Conservation (phyloP, 2,797 vertebrate species). For the Sebastes matsubarae region DNA sequence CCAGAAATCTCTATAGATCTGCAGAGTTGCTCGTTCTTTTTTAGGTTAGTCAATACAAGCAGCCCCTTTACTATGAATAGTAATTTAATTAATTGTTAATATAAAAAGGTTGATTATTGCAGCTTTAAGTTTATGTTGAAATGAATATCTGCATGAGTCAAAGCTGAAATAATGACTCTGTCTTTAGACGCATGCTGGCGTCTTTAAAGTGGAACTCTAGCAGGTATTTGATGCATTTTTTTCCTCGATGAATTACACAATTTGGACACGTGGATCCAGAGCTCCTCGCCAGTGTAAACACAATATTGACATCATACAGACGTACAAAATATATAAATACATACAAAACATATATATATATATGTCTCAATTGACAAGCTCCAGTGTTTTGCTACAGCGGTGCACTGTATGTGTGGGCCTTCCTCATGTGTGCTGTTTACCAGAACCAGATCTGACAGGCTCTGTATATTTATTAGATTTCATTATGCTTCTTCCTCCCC, state of each 20-base stretch:
- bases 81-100: neutral
- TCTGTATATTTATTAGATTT: neutral
- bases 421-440: constrained; percentile 1
- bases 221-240: constrained; percentile 14
- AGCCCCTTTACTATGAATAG: neutral
- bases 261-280: constrained; percentile 14
- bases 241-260: neutral
- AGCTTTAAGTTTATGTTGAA: constrained; percentile 29
- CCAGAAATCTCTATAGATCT: neutral
- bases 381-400: constrained; percentile 62
- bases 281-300: constrained; percentile 67
- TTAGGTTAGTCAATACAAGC: neutral
- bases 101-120: constrained; percentile 12
- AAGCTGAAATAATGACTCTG: neutral
- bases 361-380: constrained; percentile 26
- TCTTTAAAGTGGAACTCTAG: constrained; percentile 8
- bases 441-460: neutral
- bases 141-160: neutral
- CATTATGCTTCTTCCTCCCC: neutral
- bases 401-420: neutral
- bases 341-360: constrained; percentile 58
- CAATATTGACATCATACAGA: constrained; percentile 53
- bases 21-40: neutral
- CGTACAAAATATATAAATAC: constrained; percentile 67
- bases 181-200: neutral